A percentile compares a stretch with the other conserved stretches of the same genome.
Evolutionary conservation across 2,113 vertebrate species (phyloP).

Genomic region (Pedionomus torquatus): DNA sequence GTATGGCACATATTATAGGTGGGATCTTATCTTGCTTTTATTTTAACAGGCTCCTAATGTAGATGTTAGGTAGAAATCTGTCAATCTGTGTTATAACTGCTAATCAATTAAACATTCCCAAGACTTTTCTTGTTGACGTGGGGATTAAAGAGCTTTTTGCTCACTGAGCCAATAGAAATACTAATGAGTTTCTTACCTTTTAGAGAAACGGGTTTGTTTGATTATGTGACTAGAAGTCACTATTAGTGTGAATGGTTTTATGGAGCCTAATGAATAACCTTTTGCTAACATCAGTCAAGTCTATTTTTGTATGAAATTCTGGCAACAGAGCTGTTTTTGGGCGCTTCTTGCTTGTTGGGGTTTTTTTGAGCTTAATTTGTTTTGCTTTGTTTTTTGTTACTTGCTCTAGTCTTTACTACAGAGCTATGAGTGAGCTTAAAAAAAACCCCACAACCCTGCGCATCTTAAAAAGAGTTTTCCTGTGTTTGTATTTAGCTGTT

Average conservation of each 20-base stretch:
- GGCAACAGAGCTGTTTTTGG: background rate
- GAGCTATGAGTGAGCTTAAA: background rate
- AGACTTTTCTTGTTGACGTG: background rate
- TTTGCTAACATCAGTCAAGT: background rate
- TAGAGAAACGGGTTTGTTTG: background rate
- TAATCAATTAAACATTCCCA: background rate
- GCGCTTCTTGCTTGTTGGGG: background rate
- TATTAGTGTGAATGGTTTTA: background rate
- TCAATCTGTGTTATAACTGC: background rate
- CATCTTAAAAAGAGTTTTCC: background rate
- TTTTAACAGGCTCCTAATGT: background rate
- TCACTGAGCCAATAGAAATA: slow-evolving; percentile 21
- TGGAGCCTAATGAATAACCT: background rate
- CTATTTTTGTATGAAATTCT: background rate
- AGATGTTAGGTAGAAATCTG: background rate
- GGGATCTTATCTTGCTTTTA: background rate
- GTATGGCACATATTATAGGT: fast-evolving
- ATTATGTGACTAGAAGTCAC: background rate
- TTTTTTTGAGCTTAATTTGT: background rate
- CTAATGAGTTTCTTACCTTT: slow-evolving; percentile 12
- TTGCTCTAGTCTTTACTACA: background rate
- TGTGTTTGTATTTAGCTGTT: background rate
- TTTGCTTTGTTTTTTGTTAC: background rate
- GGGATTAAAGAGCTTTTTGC: slow-evolving; percentile 42
- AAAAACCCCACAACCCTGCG: background rate